These are phyloP conservation scores for Madoqua kirkii DNA, from an alignment of 2,113 vertebrate species.

Conservation along the genomic window DNA sequence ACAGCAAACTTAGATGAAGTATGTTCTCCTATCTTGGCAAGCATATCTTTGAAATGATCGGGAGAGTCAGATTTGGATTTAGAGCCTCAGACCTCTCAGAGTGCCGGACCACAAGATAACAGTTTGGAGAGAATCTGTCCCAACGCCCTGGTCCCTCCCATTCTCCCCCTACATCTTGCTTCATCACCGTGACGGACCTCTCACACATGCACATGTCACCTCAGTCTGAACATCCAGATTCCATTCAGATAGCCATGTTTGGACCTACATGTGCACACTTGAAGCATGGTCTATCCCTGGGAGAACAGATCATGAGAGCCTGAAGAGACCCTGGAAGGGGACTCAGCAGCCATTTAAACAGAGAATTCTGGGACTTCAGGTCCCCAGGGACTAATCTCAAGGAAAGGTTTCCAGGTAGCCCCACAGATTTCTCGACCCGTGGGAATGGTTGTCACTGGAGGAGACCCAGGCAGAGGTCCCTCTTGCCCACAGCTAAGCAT, in stretches of 20 bases:
- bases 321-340: neutral
- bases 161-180: neutral
- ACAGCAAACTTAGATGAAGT: neutral
- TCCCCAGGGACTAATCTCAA: neutral
- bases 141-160: neutral
- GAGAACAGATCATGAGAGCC: neutral
- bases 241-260: neutral
- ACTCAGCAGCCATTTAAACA: neutral
- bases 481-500: neutral
- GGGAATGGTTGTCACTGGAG: neutral
- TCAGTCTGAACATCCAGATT: neutral
- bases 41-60: neutral
- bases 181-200: neutral
- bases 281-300: neutral
- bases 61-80: neutral
- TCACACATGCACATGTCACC: neutral
- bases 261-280: neutral
- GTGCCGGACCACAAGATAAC: neutral
- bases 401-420: neutral
- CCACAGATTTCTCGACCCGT: neutral
- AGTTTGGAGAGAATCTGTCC: neutral
- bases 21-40: neutral
- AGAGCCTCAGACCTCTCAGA: neutral
- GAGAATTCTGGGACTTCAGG: neutral
- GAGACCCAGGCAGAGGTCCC: neutral